A percentile compares a stretch with the other conserved stretches of the same genome.
These are phyloP conservation scores for Arothron firmamentum DNA, from an alignment of 2,113 vertebrate genomes.

Conservation along the genomic window DNA sequence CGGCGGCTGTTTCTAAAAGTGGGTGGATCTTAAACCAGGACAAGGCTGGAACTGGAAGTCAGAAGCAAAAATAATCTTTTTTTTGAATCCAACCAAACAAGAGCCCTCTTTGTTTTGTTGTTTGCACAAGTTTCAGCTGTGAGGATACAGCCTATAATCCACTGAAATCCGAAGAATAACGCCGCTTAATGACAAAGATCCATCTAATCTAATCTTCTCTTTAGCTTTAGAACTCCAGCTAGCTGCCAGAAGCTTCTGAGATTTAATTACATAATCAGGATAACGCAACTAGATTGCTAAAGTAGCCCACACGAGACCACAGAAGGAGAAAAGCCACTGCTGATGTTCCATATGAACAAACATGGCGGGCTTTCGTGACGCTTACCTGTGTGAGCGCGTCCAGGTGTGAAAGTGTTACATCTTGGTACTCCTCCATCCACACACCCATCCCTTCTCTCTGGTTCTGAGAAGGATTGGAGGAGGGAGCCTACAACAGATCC, in stretches of 20 bases:
- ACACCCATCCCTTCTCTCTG: constrained; percentile 22
- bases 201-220: constrained; percentile 11
- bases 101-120: not conserved
- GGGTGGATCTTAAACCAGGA: too few relatives aligned
- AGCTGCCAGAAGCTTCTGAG: too few relatives aligned
- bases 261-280: too few relatives aligned
- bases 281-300: too few relatives aligned
- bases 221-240: constrained; percentile 7
- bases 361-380: not conserved
- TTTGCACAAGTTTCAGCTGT: constrained; percentile 8
- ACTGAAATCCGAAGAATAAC: constrained; percentile 6
- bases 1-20: too few relatives aligned
- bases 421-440: constrained; percentile 10
- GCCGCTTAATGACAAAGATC: not conserved
- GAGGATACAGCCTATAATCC: constrained; percentile 18
- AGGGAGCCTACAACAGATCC: not conserved
- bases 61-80: too few relatives aligned
- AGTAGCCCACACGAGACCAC: too few relatives aligned
- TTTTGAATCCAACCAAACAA: not conserved
- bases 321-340: too few relatives aligned
- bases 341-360: too few relatives aligned
- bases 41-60: too few relatives aligned
- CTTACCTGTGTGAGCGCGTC: constrained; percentile 29
- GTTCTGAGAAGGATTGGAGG: constrained; percentile 20
- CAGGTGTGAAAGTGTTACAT: constrained; percentile 22